Evolutionary conservation across 2,113 vertebrate species (phyloP).

Genomic region (Petrocephalus zakoni): DNA sequence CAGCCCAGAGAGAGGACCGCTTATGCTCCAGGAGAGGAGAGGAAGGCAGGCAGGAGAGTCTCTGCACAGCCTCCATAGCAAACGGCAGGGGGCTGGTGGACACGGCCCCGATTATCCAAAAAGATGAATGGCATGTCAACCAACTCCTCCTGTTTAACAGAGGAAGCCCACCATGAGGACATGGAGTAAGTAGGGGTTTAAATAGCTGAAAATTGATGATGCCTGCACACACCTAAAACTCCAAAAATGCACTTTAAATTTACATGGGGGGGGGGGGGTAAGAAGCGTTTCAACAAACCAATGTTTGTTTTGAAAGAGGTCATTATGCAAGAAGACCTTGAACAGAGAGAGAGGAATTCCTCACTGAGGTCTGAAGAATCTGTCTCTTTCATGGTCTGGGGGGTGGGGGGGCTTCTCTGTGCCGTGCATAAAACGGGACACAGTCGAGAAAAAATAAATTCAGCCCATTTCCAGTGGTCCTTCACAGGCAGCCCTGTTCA

Average conservation of each 20-base stretch:
- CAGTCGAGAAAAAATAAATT: conserved; percentile 21
- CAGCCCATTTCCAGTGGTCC: conserved; percentile 1
- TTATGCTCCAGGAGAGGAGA: neutral
- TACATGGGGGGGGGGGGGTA: neutral
- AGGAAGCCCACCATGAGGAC: neutral
- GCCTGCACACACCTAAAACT: neutral
- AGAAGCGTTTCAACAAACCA: neutral
- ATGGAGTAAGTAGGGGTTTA: neutral
- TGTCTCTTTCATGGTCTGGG: conserved; percentile 29
- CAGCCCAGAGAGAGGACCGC: neutral
- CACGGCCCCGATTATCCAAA: neutral
- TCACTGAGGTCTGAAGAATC: conserved; percentile 25
- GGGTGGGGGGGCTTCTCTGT: conserved; percentile 20
- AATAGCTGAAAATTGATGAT: neutral
- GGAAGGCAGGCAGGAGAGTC: neutral
- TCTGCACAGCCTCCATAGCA: neutral
- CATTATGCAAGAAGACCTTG: conserved; percentile 20
- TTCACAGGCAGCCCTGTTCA: neutral
- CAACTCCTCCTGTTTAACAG: neutral
- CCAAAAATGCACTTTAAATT: neutral
- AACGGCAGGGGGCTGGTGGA: neutral
- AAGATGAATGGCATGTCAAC: neutral
- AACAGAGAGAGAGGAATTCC: conserved; percentile 25
- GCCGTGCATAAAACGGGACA: conserved; percentile 4
- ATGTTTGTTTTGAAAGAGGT: conserved; percentile 6